Evolutionary conservation across 2,797 vertebrate genomes (phyloP), one percentile per base, ranked within the genome.

Genomic region (Muscicapa striata): DNA sequence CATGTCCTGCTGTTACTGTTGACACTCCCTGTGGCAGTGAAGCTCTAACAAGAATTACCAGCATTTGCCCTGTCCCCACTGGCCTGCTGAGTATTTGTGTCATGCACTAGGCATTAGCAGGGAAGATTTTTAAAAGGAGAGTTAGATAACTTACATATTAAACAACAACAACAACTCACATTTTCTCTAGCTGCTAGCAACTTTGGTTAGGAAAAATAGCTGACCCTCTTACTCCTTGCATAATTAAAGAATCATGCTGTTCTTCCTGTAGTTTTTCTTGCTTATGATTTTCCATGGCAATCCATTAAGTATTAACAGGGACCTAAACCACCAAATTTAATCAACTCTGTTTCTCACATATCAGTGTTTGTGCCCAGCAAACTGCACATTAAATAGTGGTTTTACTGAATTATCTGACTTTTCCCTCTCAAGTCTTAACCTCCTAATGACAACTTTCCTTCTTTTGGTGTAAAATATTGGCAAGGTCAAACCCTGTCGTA

Each of bases 221-320:
- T 18, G 2, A 32, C 76, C 22, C 29, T 90, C 89, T 72, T 80
- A 85, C 30, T 87, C 61, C 48, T 93, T 90, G 34, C 57, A 36
- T 96, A 90, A 95, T 90, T 94, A 94, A 77, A 72, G 72, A 88
- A 72, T 88, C 61, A 23, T 16, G 3, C 80, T 84, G 76, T 49
- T 92, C 57, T 93, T 93, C 90, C 83, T 57, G 21, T 49, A 27
- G 51, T 74, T 95, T 94, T 89, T 64, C 75, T 69, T 81, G 64
- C 68, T 86, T 91, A 64, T 81, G 22, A 30, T 20, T 91, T 95
- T 90, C 76, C 73, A 90, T 59, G 90, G 90, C 84, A 91, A 95
- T 88, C 89, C 92, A 93, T 96, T 95, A 92, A 70, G 61, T 69
- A 78, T 96, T 94, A 95, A 86, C 77, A 84, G 80, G 69, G 82